Base-by-base conservation (phyloP, 2,888 invertebrate species). In the Chaetogeoica ovagalla region DNA sequence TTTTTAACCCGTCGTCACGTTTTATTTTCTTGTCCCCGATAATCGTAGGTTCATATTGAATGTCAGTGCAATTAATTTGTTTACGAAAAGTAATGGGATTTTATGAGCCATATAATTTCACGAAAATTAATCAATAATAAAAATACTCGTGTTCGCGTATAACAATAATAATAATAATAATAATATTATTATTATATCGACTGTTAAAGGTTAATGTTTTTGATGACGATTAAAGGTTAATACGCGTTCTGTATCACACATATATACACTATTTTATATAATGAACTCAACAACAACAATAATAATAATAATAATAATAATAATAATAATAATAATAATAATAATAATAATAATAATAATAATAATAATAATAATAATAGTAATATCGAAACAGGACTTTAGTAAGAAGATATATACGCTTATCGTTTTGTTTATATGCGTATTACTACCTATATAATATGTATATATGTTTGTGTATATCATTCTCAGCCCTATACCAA, bases 141-240 rank as follows among this genome's bases (percentile, higher is more conserved):
- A 71, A 71, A 79, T 60, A 62, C 19, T 52, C 11, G 39, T 7
- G 7, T 52, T 17, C 55, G 37, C 57, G 43, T 17, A 30, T 30
- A 30, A 30, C 4, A 30, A 30, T 30, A 21, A 48, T 48, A 48
- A n/a, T n/a, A n/a, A n/a, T n/a, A n/a, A n/a, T 66, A 30, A 69
- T 43, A 9, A 30, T 39, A 39, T n/a, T 19, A n/a, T n/a, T 48
- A 37, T 73, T 70, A 7, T 77, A 79, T 79, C 11, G 70, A 62
- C 69, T 37, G 63, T 39, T 60, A 79, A 79, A 79, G 79, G 79
- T 79, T 79, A 79, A 79, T 79, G 79, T 63, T 55, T 62, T 79
- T 71, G 62, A 57, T 71, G 63, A n/a, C 43, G 48, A 62, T 79
- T 71, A 71, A 79, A 79, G 79, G 79, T 79, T 79, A 79, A 79